Base-by-base conservation (phyloP, 2,888 invertebrate genomes). In the Macrophya annulata region DNA sequence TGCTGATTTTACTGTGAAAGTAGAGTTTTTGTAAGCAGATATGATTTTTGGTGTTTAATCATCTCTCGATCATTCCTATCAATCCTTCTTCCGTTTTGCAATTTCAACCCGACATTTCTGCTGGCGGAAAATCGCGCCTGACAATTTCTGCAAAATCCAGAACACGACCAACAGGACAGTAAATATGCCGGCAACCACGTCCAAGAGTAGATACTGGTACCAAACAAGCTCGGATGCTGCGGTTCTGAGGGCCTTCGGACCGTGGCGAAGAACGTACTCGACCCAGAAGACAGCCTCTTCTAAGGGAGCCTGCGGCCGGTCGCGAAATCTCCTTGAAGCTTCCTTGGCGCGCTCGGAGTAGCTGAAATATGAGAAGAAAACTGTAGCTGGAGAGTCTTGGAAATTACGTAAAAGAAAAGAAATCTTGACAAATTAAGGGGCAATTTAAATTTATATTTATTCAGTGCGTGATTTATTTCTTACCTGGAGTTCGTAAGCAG, bases 401-500 rank as follows among this genome's bases (percentile, higher is more conserved):
- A 76, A 21, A 62, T 31, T 12, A 45, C 31, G 72, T 0, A 43
- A 15, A 59, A 59, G 21, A 21, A 2, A 8, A n/a, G 10, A 40
- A 55, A 9, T 43, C 9, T 31, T 17, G 68, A 31, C 15, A 12
- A 43, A 62, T n/a, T 62, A 12, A 17, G 15, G 21, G 25, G 12
- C 31, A n/a, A 45, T 81, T 62, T 0, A 12, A n/a, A 43, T 62
- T 40, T 10, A 40, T 12, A 65, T 21, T 62, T 15, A n/a, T 55
- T 31, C 4, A 31, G 17, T 31, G 17, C 51, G 3, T 17, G 25
- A n/a, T 65, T 86, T 31, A 3, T 88, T 17, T 10, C 25, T 17
- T 88, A 92, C 90, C 88, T 91, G n/a, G 89, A 86, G 84, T 92
- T 88, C 40, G 85, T 85, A 17, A 92, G 85, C 48, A 92, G 87